Conservation (phyloP, 2,888 invertebrate genomes). For the Antheraea yamamai region DNA sequence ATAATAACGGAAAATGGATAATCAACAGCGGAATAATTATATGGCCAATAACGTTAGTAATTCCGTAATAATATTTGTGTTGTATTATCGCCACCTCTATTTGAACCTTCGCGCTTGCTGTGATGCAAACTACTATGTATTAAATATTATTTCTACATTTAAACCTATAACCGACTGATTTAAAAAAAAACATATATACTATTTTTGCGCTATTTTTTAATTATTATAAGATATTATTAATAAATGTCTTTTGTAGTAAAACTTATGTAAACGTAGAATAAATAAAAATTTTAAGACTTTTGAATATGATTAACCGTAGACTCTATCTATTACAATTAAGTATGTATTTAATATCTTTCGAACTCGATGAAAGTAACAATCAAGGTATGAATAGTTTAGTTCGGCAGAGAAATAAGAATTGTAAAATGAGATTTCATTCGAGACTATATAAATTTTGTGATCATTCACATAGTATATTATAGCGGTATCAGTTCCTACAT, state of each 20-base stretch:
- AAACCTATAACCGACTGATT: constrained; percentile 1
- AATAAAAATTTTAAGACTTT: background rate
- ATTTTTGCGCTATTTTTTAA: background rate
- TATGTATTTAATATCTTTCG: background rate
- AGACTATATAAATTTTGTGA: background rate
- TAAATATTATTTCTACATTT: background rate
- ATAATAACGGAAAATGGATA: too few species aligned
- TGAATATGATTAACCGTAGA: background rate
- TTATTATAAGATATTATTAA: background rate
- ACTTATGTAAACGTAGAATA: background rate
- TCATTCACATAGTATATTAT: background rate
- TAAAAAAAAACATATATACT: background rate
- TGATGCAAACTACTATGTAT: background rate
- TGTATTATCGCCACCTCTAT: background rate
- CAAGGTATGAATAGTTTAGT: background rate
- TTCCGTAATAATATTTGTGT: too few species aligned
- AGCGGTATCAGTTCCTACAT: constrained; percentile 13
- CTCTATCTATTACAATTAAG: background rate
- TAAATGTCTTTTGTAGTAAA: background rate
- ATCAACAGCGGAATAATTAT: too few species aligned
- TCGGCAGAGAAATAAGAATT: background rate
- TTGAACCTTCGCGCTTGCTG: background rate
- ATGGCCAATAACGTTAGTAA: too few species aligned
- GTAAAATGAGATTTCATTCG: background rate
- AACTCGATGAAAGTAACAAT: background rate